These are phyloP conservation scores for Dendrolimus punctatus DNA, from an alignment of 1,140 invertebrate species.

Conservation along the genomic window DNA sequence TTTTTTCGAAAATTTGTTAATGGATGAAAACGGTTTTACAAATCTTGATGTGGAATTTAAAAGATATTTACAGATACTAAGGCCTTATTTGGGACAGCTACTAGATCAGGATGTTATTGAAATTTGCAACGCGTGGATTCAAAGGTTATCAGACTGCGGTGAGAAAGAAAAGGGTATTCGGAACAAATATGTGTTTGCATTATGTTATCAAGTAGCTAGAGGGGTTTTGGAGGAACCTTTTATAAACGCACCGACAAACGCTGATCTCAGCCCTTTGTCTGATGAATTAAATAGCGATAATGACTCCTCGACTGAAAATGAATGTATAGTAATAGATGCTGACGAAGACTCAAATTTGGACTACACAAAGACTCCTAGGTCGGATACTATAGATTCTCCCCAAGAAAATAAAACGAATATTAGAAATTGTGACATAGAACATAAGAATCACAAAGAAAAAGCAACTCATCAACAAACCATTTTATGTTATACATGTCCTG, in stretches of 20 bases:
- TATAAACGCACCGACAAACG: slow-evolving; percentile 20
- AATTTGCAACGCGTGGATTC: slow-evolving; percentile 50
- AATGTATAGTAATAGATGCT: slow-evolving; percentile 32
- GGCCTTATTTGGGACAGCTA: slow-evolving; percentile 41
- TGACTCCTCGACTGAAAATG: slow-evolving; percentile 35
- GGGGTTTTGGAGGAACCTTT: slow-evolving; percentile 48
- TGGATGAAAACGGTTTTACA: slow-evolving; percentile 32
- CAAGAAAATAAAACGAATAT: slow-evolving; percentile 4
- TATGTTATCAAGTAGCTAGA: slow-evolving; percentile 49
- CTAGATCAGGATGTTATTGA: slow-evolving; percentile 34
- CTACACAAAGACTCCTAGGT: slow-evolving; percentile 14
- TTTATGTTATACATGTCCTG: slow-evolving; percentile 17
- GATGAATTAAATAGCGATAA: slow-evolving; percentile 28
- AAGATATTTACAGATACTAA: slow-evolving; percentile 47
- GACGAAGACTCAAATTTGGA: slow-evolving; percentile 25
- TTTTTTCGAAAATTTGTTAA: slow-evolving; percentile 6
- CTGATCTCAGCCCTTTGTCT: slow-evolving; percentile 18
- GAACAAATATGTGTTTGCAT: slow-evolving; percentile 49
- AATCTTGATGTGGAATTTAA: slow-evolving; percentile 51
- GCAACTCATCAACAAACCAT: slow-evolving; percentile 7
- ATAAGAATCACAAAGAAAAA: slow-evolving; percentile 8
- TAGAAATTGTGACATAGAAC: slow-evolving; percentile 3
- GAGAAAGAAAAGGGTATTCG: slow-evolving; percentile 38
- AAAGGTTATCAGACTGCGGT: slow-evolving; percentile 38
- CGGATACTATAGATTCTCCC: slow-evolving; percentile 13